Percentiles rank a stretch among this genome's conserved stretches.
phyloP scores from a whole-genome alignment of 2,113 vertebrate genomes.

The Probosciger aterrimus region DNA sequence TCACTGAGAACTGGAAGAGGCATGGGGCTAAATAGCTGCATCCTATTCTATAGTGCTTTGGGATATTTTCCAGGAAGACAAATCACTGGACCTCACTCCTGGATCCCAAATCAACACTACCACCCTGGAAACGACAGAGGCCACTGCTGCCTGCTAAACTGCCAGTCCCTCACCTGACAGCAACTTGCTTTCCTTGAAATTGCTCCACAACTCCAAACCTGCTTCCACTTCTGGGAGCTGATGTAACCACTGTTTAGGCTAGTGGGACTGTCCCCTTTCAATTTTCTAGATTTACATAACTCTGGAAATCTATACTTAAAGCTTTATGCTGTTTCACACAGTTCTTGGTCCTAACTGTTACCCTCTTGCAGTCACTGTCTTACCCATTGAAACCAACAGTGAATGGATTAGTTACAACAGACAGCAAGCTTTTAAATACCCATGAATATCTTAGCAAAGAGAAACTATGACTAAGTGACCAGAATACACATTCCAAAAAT shows the following conservation, averaged over 20 bases:
- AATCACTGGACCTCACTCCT: not conserved
- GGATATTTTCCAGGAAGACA: not conserved
- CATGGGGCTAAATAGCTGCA: not conserved
- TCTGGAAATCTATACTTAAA: not conserved
- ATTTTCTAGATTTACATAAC: not conserved
- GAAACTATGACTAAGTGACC: not conserved
- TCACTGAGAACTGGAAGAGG: not conserved
- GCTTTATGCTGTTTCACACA: not conserved
- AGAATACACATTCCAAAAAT: not conserved
- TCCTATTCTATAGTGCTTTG: not conserved
- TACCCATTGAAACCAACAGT: not conserved
- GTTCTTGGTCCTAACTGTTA: not conserved
- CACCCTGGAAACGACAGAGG: not conserved
- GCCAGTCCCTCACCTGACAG: not conserved
- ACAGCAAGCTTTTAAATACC: not conserved
- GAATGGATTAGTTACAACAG: not conserved
- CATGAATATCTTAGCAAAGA: not conserved
- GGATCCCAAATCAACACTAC: not conserved
- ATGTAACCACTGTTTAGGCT: not conserved
- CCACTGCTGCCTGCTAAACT: not conserved
- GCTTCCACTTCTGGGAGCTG: not conserved
- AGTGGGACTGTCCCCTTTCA: not conserved
- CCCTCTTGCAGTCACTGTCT: not conserved
- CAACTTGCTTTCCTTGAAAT: not conserved
- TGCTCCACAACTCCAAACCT: not conserved